Evolutionary conservation across 2,797 vertebrate species (phyloP), one percentile per base, ranked within the genome.

Genomic region (Anas flavirostris): DNA sequence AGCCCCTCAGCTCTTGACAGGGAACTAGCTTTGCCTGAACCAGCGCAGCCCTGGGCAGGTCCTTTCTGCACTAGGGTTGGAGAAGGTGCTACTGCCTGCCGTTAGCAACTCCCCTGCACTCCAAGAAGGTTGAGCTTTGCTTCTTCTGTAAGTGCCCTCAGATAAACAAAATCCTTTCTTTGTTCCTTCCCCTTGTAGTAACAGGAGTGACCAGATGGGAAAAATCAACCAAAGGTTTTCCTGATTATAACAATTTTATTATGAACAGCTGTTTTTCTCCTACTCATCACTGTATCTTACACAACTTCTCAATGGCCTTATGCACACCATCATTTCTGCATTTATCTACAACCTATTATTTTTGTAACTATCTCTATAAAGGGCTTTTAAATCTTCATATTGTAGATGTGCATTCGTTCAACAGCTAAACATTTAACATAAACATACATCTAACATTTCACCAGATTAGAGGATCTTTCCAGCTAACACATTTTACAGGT

Each of bases 221-320:
- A 78, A 92, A 90, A 86, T 69, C 50, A 94, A 94, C 88, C 85
- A 91, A 95, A 94, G 56, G 37, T 90, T 90, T 94, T 95, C 91
- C 86, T 72, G 75, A 77, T 85, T 80, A 85, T 84, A 90, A 35
- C 16, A 15, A 58, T 68, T 94, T 93, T 86, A 94, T 93, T 96
- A 82, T 56, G 82, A 91, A 86, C 81, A 91, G 68, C 60, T 93
- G 72, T 2, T 77, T 90, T 91, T 77, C 53, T 82, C 58, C 44
- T 72, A 68, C 58, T 78, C 60, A 39, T 62, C 82, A 33, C 83
- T 88, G 75, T 52, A 75, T 81, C 68, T 90, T 78, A 28, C 55
- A 81, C 19, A 72, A 69, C 39, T 85, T 80, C 53, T 64, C n/a
- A 11, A 79, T 63, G 37, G 58, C 43, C 39, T 68, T 39, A 77